Evolutionary conservation across 2,797 vertebrate genomes (phyloP), one percentile per base, ranked within the genome.

Genomic region (Xenopus petersii): DNA sequence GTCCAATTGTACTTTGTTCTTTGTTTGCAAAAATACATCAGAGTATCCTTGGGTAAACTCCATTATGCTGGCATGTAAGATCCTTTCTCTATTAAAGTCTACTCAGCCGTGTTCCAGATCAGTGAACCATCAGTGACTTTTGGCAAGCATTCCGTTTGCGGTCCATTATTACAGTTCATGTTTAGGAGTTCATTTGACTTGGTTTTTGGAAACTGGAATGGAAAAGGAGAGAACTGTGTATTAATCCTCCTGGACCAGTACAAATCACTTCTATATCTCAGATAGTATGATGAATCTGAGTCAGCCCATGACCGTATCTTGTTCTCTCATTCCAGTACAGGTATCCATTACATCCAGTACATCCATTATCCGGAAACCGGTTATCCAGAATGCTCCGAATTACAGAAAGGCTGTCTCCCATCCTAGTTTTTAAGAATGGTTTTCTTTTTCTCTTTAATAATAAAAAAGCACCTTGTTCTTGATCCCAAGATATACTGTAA

Each of bases 1-100:
- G 42, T 73, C 64, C 58, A 64, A 63, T 73, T 77, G 75, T 72
- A 61, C 61, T 47, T 65, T 36, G 65, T 56, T 65, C 62, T 76
- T 64, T 64, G 72, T 68, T 68, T 68, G 70, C 72, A 58, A 73
- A 30, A 73, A 70, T 49, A 76, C 68, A 42, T 42, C 36, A 21
- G 74, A 55, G 70, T 76, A 76, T 73, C 75, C 70, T 48, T 62
- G 64, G 56, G 61, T 77, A 77, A 77, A 77, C 56, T 67, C 58
- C 70, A 62, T 5, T 67, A 72, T 46, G 59, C 70, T 73, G 70
- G 70, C 55, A 77, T 59, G 70, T 73, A 70, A 77, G 49, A 67
- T 70, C 72, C 33, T 59, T 49, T 73, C 5, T 68, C 71, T 64
- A 65, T 71, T 71, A 67, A 72, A 77, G 58, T 68, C 70, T 42